Conservation (phyloP, 2,113 vertebrate genomes). For the Terrapene triunguis region DNA sequence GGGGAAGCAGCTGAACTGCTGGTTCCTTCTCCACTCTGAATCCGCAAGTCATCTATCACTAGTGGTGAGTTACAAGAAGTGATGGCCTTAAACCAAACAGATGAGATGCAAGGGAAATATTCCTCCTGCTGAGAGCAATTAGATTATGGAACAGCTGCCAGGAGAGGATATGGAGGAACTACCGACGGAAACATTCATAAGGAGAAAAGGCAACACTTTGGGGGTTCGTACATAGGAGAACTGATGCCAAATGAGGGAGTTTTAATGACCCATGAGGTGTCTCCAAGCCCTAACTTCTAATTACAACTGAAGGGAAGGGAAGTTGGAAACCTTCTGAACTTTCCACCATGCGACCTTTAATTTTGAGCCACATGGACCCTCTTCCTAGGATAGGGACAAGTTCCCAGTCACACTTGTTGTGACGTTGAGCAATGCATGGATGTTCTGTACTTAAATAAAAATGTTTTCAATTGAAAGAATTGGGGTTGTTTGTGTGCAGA, state of each 20-base stretch:
- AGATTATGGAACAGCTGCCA: constrained; percentile 27
- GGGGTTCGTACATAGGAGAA: constrained; percentile 21
- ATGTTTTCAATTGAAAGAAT: neutral
- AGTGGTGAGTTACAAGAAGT: neutral
- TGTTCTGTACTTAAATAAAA: neutral
- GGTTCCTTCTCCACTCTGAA: neutral
- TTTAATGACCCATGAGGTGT: constrained; percentile 32
- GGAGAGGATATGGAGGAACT: neutral
- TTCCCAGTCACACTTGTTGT: neutral
- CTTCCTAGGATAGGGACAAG: neutral
- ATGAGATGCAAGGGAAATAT: neutral
- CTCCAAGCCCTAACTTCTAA: constrained; percentile 25
- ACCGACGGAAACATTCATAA: constrained; percentile 38
- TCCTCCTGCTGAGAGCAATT: constrained; percentile 6
- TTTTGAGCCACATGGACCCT: neutral
- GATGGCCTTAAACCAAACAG: neutral
- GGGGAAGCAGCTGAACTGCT: neutral
- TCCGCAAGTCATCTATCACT: neutral
- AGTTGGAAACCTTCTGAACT: constrained; percentile 1
- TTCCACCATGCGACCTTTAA: neutral
- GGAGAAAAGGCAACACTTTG: constrained; percentile 19
- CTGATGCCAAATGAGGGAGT: neutral
- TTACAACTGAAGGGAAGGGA: neutral
- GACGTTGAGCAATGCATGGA: neutral
- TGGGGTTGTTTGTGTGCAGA: neutral